Base-by-base conservation (phyloP, 2,888 invertebrate species). In the Acleris cristana region DNA sequence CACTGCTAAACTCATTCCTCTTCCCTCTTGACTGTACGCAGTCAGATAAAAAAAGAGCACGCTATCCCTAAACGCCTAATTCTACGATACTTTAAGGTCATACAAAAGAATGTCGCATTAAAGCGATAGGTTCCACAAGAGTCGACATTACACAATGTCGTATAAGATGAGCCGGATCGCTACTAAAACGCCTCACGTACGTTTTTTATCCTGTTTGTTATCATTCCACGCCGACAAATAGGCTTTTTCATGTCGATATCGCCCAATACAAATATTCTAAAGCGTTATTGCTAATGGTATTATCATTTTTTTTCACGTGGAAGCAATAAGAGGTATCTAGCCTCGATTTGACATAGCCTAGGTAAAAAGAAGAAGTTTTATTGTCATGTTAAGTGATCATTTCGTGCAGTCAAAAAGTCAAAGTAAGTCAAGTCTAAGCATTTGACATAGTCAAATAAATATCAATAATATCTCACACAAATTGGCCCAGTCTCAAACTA, bases 201-300 rank as follows among this genome's bases (percentile, higher is more conserved):
- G 48, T 63, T 63, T 67, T 67, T 67, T 67, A 67, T 63, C 34
- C 58, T 45, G 19, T 58, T 67, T 67, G 62, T 63, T 63, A 57
- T 63, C 67, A 58, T 63, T 63, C 16, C 34, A 19, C 56, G 52
- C 53, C 53, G 67, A 58, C 63, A 58, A 67, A 67, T 62, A 48
- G 62, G 66, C 44, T 34, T 54, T 26, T 57, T 57, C 18, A 53
- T 62, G 34, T 55, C 60, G 62, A 30, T 48, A 57, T 51, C 23
- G 52, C 21, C 52, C 23, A 30, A 58, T 67, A 58, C 62, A 58
- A 63, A 58, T 57, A 62, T 65, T 55, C 40, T 21, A 40, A 64
- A 45, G 52, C 57, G 57, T 57, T 66, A 66, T 66, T 63, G 53
- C 14, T 56, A 65, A 55, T 65, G 23, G 45, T 21, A 14, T 21